Percentiles rank a stretch among this genome's conserved stretches.
Evolutionary conservation across 2,888 invertebrate genomes (phyloP).

Genomic region (Podotricha telesiphe): DNA sequence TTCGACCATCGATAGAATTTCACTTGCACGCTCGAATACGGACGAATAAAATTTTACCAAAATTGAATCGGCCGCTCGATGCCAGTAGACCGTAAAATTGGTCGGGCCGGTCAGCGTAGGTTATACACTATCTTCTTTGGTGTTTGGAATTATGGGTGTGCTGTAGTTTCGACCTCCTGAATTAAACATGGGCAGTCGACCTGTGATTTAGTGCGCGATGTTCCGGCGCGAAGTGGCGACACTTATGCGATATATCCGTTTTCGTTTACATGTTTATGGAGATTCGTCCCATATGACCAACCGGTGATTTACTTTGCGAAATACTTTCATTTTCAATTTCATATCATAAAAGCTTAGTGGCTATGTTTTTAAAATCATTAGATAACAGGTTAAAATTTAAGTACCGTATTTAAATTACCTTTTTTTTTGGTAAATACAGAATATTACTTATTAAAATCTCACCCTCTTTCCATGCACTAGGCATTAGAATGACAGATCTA

Average conservation of each 20-base stretch:
- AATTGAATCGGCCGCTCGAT: constrained; percentile 78
- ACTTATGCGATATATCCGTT: constrained; percentile 69
- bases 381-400: background rate
- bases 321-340: background rate
- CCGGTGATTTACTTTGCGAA: constrained; percentile 2
- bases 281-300: constrained; percentile 26
- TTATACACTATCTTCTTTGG: constrained; percentile 65
- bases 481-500: constrained; percentile 3
- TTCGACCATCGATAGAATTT: constrained; percentile 71
- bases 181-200: constrained; percentile 75
- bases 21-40: constrained; percentile 72
- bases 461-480: background rate
- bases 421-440: background rate
- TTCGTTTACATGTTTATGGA: constrained; percentile 59
- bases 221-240: constrained; percentile 58
- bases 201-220: constrained; percentile 74
- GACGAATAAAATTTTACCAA: constrained; percentile 80
- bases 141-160: constrained; percentile 69
- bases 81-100: constrained; percentile 80
- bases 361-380: background rate
- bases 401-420: background rate
- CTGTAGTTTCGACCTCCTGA: constrained; percentile 63
- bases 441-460: background rate
- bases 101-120: constrained; percentile 67
- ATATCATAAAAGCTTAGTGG: background rate